Conservation (phyloP, 2,113 vertebrate genomes). For the Nannobrachium achirus region DNA sequence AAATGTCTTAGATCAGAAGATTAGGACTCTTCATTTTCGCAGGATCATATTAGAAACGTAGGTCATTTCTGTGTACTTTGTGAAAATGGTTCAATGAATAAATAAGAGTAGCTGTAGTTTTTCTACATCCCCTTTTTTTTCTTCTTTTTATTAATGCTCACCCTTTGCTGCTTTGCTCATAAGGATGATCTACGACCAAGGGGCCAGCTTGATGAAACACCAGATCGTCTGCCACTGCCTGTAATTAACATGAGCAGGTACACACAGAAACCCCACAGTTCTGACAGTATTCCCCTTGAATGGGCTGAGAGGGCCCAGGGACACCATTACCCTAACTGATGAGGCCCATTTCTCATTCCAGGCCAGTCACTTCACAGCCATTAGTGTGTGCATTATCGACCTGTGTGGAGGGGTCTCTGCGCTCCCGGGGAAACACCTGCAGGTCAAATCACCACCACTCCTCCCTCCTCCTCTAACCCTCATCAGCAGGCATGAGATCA, state of each 20-base stretch:
- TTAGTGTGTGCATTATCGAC: slow-evolving; percentile 79
- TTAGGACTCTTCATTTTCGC: too few species aligned
- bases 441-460: slow-evolving; percentile 69
- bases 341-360: slow-evolving; percentile 79
- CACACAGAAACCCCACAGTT: slow-evolving; percentile 60
- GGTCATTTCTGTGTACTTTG: background rate
- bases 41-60: too few species aligned
- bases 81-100: slow-evolving; percentile 29
- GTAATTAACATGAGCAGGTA: slow-evolving; percentile 77
- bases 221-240: slow-evolving; percentile 60
- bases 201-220: slow-evolving; percentile 60
- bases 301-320: slow-evolving; percentile 73
- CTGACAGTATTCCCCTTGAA: slow-evolving; percentile 73
- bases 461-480: slow-evolving; percentile 49
- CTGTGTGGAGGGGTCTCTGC: slow-evolving; percentile 67
- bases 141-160: slow-evolving; percentile 4
- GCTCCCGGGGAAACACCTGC: slow-evolving; percentile 74
- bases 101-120: slow-evolving; percentile 33
- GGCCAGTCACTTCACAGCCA: slow-evolving; percentile 74
- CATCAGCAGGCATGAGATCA: slow-evolving; percentile 72
- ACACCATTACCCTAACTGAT: slow-evolving; percentile 82
- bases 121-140: slow-evolving; percentile 17
- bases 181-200: slow-evolving; percentile 65
- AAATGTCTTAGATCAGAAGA: too few species aligned
- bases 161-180: slow-evolving; percentile 36